Evolutionary conservation across 2,888 invertebrate genomes (phyloP).

Genomic region (Dryobotodes eremita): DNA sequence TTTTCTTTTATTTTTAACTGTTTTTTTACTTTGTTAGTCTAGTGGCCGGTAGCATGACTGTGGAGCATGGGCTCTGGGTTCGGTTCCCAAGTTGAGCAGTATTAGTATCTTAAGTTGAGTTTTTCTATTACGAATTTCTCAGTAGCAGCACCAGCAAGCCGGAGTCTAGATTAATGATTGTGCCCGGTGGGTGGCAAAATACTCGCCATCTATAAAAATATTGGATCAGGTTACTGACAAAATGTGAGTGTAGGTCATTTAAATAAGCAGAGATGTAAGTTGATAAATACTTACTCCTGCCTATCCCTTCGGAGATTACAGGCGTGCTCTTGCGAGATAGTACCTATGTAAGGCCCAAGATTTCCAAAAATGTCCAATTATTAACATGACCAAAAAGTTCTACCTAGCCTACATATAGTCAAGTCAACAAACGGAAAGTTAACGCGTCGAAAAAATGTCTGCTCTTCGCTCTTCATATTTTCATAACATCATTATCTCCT

Average conservation of each 20-base stretch:
- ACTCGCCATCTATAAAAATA: no score
- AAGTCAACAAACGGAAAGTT: neutral
- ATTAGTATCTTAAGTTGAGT: neutral
- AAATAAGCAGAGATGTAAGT: neutral
- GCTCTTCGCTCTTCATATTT: neutral
- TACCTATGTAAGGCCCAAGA: neutral
- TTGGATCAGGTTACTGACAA: neutral
- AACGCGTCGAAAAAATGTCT: neutral
- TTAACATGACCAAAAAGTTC: neutral
- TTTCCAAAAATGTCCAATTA: neutral
- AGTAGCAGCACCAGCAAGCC: neutral
- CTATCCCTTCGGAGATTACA: neutral
- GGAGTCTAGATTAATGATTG: neutral
- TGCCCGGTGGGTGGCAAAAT: neutral
- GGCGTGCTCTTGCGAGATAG: neutral
- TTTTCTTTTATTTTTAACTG: neutral
- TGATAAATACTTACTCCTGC: neutral
- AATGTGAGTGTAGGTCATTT: neutral
- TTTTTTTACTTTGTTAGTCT: slow-evolving; percentile 1
- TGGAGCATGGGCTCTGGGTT: neutral
- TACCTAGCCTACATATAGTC: neutral
- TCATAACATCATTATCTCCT: neutral
- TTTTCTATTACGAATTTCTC: neutral
- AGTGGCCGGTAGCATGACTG: neutral
- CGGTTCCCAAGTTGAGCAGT: neutral